A percentile compares a stretch with the other conserved stretches of the same genome.
These are phyloP conservation scores for Parauchenoglanis ngamensis DNA, from an alignment of 2,797 vertebrate species.

Conservation along the genomic window DNA sequence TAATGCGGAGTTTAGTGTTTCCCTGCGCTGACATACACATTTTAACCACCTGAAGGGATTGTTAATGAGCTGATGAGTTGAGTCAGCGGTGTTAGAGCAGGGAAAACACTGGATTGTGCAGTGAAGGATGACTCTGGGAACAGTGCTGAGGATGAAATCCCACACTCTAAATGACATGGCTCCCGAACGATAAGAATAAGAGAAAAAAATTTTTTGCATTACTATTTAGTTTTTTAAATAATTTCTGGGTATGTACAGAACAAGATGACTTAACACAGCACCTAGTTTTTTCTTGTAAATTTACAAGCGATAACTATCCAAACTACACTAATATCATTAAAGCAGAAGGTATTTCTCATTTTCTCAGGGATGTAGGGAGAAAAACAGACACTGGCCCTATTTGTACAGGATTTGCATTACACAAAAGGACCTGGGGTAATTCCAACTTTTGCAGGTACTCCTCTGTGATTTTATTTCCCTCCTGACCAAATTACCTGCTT, in stretches of 20 bases:
- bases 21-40: constrained; percentile 9
- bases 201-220: neutral
- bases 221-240: neutral
- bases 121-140: neutral
- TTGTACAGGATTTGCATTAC: neutral
- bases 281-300: neutral
- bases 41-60: constrained; percentile 7
- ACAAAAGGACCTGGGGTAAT: neutral
- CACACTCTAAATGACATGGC: neutral
- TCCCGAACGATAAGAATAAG: neutral
- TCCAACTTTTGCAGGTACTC: neutral
- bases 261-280: neutral
- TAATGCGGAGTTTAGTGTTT: neutral
- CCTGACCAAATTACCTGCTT: neutral
- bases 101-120: constrained; percentile 13
- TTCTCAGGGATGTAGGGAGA: neutral
- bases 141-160: neutral
- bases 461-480: neutral
- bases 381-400: neutral
- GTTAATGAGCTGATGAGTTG: constrained; percentile 35
- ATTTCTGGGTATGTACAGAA: neutral
- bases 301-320: neutral
- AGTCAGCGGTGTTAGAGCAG: constrained; percentile 25
- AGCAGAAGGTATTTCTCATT: neutral
- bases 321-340: neutral